Evolutionary conservation across 2,113 vertebrate genomes (phyloP).

Genomic region (Tetrao urogallus): DNA sequence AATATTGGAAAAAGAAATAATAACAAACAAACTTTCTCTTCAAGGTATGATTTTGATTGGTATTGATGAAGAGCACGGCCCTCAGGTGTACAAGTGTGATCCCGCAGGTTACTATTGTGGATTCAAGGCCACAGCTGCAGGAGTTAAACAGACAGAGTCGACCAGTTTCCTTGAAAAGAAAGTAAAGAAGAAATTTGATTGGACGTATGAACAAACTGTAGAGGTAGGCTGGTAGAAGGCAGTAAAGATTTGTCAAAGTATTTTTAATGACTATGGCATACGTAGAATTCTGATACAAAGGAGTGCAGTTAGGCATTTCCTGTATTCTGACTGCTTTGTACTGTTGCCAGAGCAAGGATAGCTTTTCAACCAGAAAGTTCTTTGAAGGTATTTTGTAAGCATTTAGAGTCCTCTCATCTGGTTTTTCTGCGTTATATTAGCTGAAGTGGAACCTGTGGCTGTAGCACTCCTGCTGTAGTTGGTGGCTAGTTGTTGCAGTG

Average conservation of each 20-base stretch:
- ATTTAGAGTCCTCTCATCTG: background rate
- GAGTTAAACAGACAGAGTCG: conserved; percentile 98
- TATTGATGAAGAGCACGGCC: conserved; percentile 91
- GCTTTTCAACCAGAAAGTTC: background rate
- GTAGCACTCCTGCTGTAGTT: background rate
- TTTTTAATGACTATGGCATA: background rate
- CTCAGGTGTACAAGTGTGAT: conserved; percentile 98
- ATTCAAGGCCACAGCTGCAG: conserved; percentile 97
- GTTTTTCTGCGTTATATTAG: background rate
- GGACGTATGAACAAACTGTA: conserved; percentile 95
- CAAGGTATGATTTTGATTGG: conserved; percentile 98
- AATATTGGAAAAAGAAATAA: background rate
- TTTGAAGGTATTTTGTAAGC: background rate
- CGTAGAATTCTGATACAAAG: background rate
- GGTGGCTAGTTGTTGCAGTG: background rate
- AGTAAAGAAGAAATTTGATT: conserved; percentile 99
- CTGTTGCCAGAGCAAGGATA: background rate
- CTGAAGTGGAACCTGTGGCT: background rate
- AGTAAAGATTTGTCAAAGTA: background rate
- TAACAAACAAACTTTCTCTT: background rate
- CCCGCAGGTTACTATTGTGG: conserved; percentile 98
- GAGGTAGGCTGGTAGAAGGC: conserved; percentile 82
- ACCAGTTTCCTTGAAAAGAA: conserved; percentile 99
- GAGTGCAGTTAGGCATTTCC: background rate
- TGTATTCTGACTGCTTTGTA: background rate